These are phyloP conservation scores for Corythucha ciliata DNA, from an alignment of 2,888 invertebrate genomes.

Conservation along the genomic window DNA sequence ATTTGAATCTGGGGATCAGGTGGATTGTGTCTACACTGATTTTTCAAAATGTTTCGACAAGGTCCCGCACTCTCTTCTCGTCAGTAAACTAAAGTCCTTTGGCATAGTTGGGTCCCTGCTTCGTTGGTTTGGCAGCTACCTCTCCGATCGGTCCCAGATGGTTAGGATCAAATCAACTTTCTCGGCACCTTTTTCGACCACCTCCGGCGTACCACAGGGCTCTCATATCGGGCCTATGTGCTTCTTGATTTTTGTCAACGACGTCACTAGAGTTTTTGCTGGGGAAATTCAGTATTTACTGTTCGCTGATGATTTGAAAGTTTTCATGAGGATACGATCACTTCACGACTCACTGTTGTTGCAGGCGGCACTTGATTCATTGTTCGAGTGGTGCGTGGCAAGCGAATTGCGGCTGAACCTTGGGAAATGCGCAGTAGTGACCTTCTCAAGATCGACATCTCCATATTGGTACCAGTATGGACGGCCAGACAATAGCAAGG, in stretches of 20 bases:
- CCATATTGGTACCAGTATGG: neutral
- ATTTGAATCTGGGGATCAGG: conserved; percentile 6
- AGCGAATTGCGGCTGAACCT: neutral
- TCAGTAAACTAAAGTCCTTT: neutral
- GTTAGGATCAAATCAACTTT: neutral
- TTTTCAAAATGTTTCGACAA: conserved; percentile 7
- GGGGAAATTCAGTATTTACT: neutral
- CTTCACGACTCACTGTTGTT: neutral
- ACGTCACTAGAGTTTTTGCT: neutral
- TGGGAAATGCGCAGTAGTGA: neutral
- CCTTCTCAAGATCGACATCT: neutral
- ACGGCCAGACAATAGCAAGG: neutral
- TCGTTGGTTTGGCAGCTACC: neutral
- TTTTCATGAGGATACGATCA: neutral
- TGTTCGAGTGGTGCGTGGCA: neutral
- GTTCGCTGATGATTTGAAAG: neutral
- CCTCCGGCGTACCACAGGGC: conserved; percentile 4
- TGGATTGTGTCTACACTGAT: conserved; percentile 5
- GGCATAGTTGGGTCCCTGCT: conserved; percentile 2
- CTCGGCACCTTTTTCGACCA: neutral
- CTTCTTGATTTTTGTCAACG: conserved; percentile 3
- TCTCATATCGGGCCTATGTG: conserved; percentile 8
- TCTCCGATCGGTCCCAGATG: neutral
- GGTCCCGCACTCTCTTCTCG: neutral
- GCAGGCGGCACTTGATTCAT: neutral